Conservation (phyloP, 2,888 invertebrate genomes). For the Macrophya annulata region DNA sequence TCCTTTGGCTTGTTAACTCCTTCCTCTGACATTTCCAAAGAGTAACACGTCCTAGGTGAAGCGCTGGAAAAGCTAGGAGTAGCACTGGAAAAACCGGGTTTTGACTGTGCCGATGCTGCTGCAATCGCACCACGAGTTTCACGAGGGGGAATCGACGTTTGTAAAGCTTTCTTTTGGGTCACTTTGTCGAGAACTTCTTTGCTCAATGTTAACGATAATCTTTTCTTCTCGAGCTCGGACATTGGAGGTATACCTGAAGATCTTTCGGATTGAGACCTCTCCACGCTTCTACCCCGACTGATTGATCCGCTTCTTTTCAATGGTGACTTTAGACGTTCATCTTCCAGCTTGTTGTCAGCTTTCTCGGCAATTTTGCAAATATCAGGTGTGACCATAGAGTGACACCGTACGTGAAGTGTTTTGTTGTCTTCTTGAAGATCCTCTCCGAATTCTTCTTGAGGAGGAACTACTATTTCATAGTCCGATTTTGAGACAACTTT, state of each 20-base stretch:
- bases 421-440: conserved; percentile 63
- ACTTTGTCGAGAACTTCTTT: conserved; percentile 87
- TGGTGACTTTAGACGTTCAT: conserved; percentile 59
- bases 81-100: conserved; percentile 64
- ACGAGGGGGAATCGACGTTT: conserved; percentile 68
- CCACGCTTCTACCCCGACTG: conserved; percentile 68
- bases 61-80: conserved; percentile 61
- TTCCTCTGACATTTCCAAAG: conserved; percentile 79
- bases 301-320: conserved; percentile 72
- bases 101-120: conserved; percentile 69
- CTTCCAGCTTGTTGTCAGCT: conserved; percentile 11
- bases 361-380: conserved; percentile 53
- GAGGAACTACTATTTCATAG: conserved; percentile 74
- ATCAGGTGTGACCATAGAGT: conserved; percentile 74
- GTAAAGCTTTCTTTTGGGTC: conserved; percentile 77
- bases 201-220: conserved; percentile 87
- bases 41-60: conserved; percentile 80
- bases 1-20: conserved; percentile 67
- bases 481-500: conserved; percentile 53
- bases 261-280: conserved; percentile 66
- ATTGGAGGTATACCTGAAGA: conserved; percentile 65
- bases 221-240: conserved; percentile 88
- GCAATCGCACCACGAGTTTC: conserved; percentile 78
- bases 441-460: conserved; percentile 64
- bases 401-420: conserved; percentile 75